Percentiles rank a stretch among this genome's conserved stretches.
phyloP scores from a whole-genome alignment of 2,888 invertebrate species.

The Homarus gammarus region DNA sequence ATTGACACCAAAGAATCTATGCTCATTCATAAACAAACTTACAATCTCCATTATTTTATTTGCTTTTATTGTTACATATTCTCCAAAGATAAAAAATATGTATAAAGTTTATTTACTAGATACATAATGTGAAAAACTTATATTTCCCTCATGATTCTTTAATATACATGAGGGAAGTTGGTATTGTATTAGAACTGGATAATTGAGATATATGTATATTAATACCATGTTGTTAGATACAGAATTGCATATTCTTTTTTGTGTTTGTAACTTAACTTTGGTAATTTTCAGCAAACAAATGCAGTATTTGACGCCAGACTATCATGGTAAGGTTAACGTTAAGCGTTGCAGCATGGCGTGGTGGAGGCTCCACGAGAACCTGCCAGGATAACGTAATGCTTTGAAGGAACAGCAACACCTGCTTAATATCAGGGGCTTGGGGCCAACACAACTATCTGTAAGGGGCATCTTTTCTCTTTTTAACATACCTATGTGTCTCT shows the following conservation, averaged over 20 bases:
- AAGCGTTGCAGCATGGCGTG: constrained; percentile 47
- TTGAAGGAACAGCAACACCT: constrained; percentile 39
- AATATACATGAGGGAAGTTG: no score
- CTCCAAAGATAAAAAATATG: not conserved
- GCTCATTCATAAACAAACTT: not conserved
- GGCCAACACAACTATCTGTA: constrained; percentile 9
- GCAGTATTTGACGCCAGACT: constrained; percentile 75
- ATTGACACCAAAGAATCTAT: not conserved
- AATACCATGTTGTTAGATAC: not conserved
- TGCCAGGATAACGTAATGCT: constrained; percentile 28
- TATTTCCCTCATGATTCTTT: no score
- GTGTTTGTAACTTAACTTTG: constrained; percentile 22
- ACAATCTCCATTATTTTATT: not conserved
- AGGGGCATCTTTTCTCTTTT: not conserved
- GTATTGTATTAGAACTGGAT: not conserved
- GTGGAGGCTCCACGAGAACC: constrained; percentile 10
- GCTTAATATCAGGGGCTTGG: not conserved
- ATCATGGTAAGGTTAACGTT: constrained; percentile 71
- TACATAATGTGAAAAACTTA: no score
- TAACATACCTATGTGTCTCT: no score
- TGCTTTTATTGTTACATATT: not conserved
- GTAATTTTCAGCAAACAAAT: constrained; percentile 72
- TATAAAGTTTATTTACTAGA: not conserved
- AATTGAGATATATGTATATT: not conserved
- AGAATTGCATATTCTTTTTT: not conserved